Evolutionary conservation across 2,888 invertebrate species (phyloP), one percentile per base, ranked within the genome.

Genomic region (Trissonchulus sp.): DNA sequence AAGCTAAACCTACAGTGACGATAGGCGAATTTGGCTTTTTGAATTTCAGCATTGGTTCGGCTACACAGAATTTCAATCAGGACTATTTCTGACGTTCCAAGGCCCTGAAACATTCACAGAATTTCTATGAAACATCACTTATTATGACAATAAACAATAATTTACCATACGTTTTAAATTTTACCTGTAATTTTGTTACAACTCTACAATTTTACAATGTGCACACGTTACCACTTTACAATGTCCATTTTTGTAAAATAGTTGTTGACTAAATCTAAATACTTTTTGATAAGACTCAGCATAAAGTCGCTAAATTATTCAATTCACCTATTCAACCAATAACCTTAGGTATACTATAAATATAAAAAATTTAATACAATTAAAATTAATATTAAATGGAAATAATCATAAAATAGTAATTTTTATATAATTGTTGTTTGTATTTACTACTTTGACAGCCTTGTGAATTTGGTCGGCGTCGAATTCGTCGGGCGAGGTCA

Each of bases 51-150:
- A 86, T 95, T 95, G 77, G 91, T 91, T 83, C 93, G 89, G 3
- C 93, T 92, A 82, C 93, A 93, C 84, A 95, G 88, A 73, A 94
- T 91, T 86, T 95, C 94, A 76, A 95, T 91, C 74, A 95, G 89
- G 72, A 93, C 92, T 62, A 87, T 92, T 85, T 92, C 91, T 78
- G 91, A 90, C 0, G 92, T 92, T 72, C 92, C 92, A 74, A 92
- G 81, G 0, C 94, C 94, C 62, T 89, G 88, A 89, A 81, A 81
- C 38, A 65, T 63, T 74, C 33, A 33, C 36, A 23, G 23, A 34
- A 65, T 18, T 36, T 31, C 63, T 2, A n/a, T 36, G 2, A 1
- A 48, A 23, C 37, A 30, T 74, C 8, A 73, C 23, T 18, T 72
- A 18, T 73, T n/a, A 71, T 72, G 28, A 18, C n/a, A 18, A 73